phyloP scores from a whole-genome alignment of 2,888 invertebrate genomes.

The Ectropis crepuscularia region DNA sequence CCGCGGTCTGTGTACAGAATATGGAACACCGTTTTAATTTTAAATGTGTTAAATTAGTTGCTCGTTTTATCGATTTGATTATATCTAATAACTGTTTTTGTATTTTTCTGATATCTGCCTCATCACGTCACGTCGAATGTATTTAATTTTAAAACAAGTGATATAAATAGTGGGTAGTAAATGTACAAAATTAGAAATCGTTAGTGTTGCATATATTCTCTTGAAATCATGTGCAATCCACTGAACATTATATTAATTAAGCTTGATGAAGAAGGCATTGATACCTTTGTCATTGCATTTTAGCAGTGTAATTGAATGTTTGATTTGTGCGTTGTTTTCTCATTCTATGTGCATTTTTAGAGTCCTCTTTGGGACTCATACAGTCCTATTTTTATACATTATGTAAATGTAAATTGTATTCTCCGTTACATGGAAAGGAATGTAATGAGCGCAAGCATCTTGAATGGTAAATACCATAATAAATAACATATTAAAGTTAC shows the following conservation, averaged over 20 bases:
- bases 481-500: slow-evolving; percentile 79
- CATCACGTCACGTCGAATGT: slow-evolving; percentile 59
- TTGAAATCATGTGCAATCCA: slow-evolving; percentile 81
- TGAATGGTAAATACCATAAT: slow-evolving; percentile 75
- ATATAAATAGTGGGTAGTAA: slow-evolving; percentile 75
- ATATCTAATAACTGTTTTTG: slow-evolving; percentile 59
- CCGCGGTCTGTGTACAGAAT: slow-evolving; percentile 74
- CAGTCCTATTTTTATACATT: slow-evolving; percentile 85
- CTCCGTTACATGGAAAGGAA: slow-evolving; percentile 78
- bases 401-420: slow-evolving; percentile 75
- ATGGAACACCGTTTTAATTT: slow-evolving; percentile 69
- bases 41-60: slow-evolving; percentile 74
- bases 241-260: slow-evolving; percentile 63
- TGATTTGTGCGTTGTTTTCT: slow-evolving; percentile 78
- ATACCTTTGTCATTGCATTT: slow-evolving; percentile 78
- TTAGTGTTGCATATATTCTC: slow-evolving; percentile 77
- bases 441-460: slow-evolving; percentile 78
- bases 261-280: slow-evolving; percentile 67
- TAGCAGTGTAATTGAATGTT: slow-evolving; percentile 73
- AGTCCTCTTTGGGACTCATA: slow-evolving; percentile 72
- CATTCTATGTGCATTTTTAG: slow-evolving; percentile 79
- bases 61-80: slow-evolving; percentile 56
- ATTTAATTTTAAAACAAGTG: slow-evolving; percentile 73
- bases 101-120: slow-evolving; percentile 66
- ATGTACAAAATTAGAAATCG: slow-evolving; percentile 80